Evolutionary conservation across 1,140 invertebrate genomes (phyloP).

Genomic region (Leptinotarsa defecta): DNA sequence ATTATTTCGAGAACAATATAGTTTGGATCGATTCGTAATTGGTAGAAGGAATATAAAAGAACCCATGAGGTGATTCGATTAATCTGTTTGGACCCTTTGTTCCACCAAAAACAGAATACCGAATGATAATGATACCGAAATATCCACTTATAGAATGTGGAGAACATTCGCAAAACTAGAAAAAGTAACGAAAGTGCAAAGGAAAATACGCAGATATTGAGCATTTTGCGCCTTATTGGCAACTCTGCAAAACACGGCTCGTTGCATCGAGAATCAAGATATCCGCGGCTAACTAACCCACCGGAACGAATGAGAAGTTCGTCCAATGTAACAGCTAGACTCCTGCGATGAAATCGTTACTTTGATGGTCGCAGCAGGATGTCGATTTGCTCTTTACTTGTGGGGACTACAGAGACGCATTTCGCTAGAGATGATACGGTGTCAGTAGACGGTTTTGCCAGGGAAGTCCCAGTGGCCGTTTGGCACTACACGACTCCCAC

Average conservation of each 20-base stretch:
- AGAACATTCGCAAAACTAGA: no score
- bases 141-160: no score
- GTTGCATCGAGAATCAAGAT: constrained; percentile 27
- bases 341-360: background rate
- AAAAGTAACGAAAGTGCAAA: no score
- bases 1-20: no score
- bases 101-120: no score
- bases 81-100: no score
- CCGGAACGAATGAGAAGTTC: constrained; percentile 44
- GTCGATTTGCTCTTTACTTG: background rate
- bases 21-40: no score
- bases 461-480: background rate
- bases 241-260: constrained; percentile 19
- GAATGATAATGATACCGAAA: no score
- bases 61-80: no score
- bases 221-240: no score
- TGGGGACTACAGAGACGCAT: background rate
- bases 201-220: no score
- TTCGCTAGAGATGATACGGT: background rate
- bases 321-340: constrained; percentile 49
- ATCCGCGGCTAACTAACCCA: constrained; percentile 33
- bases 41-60: no score
- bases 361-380: background rate
- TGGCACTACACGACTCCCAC: constrained; percentile 35
- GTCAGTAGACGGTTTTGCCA: background rate